Percentiles rank a stretch among this genome's conserved stretches.
These are phyloP conservation scores for Thereuonema tuberculata DNA, from an alignment of 1,140 invertebrate genomes.

Conservation along the genomic window DNA sequence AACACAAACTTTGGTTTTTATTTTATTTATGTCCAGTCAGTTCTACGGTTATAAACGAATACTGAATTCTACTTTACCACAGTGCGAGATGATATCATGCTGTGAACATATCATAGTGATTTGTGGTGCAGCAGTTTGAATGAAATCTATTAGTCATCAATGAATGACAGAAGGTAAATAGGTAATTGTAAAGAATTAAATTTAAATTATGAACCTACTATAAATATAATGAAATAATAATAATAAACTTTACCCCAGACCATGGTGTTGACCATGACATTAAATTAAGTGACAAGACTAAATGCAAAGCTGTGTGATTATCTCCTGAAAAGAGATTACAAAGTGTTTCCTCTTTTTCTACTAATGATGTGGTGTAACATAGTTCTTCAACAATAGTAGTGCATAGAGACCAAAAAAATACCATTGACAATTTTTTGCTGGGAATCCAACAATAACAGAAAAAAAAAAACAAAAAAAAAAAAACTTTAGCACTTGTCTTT, in stretches of 20 bases:
- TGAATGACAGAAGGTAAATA: not conserved
- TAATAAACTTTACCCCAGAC: not conserved
- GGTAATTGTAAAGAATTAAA: not conserved
- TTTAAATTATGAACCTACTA: not conserved
- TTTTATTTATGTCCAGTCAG: not conserved
- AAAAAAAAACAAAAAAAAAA: not conserved
- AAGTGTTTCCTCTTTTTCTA: not conserved
- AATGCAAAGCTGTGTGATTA: not conserved
- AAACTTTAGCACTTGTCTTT: not conserved
- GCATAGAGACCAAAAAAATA: not conserved
- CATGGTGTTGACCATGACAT: not conserved
- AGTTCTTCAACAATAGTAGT: not conserved
- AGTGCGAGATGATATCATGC: not conserved
- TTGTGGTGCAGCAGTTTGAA: not conserved
- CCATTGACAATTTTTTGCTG: not conserved
- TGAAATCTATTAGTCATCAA: not conserved
- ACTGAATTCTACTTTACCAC: not conserved
- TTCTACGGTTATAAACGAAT: not conserved
- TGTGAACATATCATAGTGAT: not conserved
- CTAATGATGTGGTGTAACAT: constrained; percentile 2
- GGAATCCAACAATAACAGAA: not conserved
- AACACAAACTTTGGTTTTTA: not conserved
- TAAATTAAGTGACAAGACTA: not conserved
- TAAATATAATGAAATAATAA: not conserved
- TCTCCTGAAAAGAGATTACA: not conserved